Evolutionary conservation across 2,113 vertebrate species (phyloP).

Genomic region (Stigmatopora nigra): DNA sequence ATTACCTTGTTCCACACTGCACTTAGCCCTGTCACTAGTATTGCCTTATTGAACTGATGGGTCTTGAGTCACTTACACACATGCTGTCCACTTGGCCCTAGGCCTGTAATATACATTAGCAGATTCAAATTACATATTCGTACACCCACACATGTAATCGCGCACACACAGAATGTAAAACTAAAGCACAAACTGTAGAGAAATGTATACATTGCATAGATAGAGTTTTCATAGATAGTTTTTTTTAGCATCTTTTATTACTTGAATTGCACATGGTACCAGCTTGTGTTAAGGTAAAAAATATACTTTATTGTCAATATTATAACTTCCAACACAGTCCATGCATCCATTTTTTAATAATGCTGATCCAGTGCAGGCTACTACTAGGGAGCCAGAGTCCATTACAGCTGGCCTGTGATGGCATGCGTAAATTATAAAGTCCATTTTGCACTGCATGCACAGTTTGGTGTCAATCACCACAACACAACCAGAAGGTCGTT

Average conservation of each 20-base stretch:
- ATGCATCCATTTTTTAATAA: constrained; percentile 1
- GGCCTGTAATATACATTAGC: neutral
- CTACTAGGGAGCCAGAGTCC: neutral
- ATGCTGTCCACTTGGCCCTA: constrained; percentile 24
- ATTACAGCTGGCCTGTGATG: constrained; percentile 3
- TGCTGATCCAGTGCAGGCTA: neutral
- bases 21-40: constrained; percentile 47
- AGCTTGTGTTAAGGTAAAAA: neutral
- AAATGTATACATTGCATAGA: too few relatives aligned
- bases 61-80: constrained; percentile 20
- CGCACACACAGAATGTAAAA: neutral
- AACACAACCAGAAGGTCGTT: constrained; percentile 6
- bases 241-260: too few relatives aligned
- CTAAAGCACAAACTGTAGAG: too few relatives aligned
- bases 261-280: neutral
- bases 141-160: too few relatives aligned
- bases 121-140: too few relatives aligned
- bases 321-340: constrained; percentile 1
- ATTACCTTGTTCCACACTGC: constrained; percentile 61
- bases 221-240: too few relatives aligned
- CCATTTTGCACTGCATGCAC: constrained; percentile 1
- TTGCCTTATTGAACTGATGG: constrained; percentile 48
- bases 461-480: constrained; percentile 7
- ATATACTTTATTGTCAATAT: neutral
- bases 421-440: neutral